Conservation (phyloP, 2,113 vertebrate species). For the Corythaeola cristata region DNA sequence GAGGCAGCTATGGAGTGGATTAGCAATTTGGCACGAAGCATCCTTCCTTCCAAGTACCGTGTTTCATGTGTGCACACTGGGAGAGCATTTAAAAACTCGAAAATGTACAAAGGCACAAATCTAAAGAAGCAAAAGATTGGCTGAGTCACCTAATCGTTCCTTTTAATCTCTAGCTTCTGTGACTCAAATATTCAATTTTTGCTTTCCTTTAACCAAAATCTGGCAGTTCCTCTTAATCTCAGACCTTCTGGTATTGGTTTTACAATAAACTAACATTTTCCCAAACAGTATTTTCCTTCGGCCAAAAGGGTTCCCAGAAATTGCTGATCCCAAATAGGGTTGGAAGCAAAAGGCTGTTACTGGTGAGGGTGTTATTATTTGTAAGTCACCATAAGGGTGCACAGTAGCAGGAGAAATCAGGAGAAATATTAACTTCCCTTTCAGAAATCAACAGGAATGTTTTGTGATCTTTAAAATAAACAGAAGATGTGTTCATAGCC, state of each 20-base stretch:
- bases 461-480: not conserved
- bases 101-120: not conserved
- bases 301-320: not conserved
- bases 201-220: not conserved
- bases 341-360: not conserved
- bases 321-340: not conserved
- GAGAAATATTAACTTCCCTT: not conserved
- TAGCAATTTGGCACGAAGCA: not conserved
- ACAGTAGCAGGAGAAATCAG: not conserved
- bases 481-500: not conserved
- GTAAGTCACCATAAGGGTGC: not conserved
- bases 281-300: not conserved
- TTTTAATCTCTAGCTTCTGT: not conserved
- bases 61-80: not conserved
- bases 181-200: not conserved
- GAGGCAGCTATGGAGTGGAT: not conserved
- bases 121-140: not conserved
- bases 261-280: conserved; percentile 21
- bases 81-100: not conserved
- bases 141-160: not conserved
- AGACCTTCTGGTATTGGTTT: not conserved
- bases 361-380: not conserved
- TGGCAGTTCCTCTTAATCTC: not conserved
- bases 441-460: not conserved
- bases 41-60: not conserved